Percentiles rank a stretch among this genome's conserved stretches.
These are phyloP conservation scores for Eupithecia pulchellata DNA, from an alignment of 2,888 invertebrate species.

Conservation along the genomic window DNA sequence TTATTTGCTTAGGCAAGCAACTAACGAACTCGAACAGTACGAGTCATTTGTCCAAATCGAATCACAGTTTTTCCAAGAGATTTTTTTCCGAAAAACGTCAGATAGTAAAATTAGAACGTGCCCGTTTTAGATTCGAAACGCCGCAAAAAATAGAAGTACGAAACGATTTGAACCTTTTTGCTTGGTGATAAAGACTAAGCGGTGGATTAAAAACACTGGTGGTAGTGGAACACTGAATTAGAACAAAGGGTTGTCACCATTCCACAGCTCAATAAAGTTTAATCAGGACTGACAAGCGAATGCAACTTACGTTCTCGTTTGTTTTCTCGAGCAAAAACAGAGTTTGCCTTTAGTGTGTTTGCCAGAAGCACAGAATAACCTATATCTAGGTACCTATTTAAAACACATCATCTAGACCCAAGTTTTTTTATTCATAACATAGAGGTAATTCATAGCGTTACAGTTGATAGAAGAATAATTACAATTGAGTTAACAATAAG, in stretches of 20 bases:
- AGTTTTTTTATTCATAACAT: no score
- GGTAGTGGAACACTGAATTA: constrained; percentile 62
- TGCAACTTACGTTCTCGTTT: constrained; percentile 53
- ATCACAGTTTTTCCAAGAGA: constrained; percentile 58
- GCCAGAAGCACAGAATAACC: no score
- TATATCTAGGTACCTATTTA: background rate
- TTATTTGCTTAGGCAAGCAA: constrained; percentile 44
- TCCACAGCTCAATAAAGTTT: constrained; percentile 73
- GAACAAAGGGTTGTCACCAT: constrained; percentile 75
- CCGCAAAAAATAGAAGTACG: constrained; percentile 28
- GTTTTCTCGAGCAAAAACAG: constrained; percentile 36
- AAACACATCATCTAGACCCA: no score
- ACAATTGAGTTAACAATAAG: no score
- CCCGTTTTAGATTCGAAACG: constrained; percentile 66
- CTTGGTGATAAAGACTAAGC: constrained; percentile 32
- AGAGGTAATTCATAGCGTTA: no score
- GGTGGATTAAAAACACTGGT: constrained; percentile 33
- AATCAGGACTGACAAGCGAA: constrained; percentile 66
- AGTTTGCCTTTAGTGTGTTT: constrained; percentile 27
- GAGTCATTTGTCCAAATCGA: constrained; percentile 60
- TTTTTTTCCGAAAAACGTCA: constrained; percentile 61
- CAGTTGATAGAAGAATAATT: no score
- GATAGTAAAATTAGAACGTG: constrained; percentile 72
- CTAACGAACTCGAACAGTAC: constrained; percentile 54
- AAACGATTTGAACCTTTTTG: constrained; percentile 39